These are phyloP conservation scores for Nilaparvata lugens DNA, from an alignment of 1,140 invertebrate genomes.

Conservation along the genomic window DNA sequence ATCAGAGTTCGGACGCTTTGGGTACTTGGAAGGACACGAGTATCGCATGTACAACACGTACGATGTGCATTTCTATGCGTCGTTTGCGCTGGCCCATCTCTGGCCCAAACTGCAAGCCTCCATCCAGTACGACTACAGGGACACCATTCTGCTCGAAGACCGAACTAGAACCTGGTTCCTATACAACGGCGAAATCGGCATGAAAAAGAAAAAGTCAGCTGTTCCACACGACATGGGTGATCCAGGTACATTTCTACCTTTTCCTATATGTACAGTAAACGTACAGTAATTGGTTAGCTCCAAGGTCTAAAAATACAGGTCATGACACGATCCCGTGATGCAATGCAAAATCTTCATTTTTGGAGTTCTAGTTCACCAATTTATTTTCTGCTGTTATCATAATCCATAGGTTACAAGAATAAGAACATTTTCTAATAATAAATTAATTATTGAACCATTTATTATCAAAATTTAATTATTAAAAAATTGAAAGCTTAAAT, in stretches of 20 bases:
- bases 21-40: constrained; percentile 81
- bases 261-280: too few relatives aligned
- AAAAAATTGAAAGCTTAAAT: too few relatives aligned
- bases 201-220: constrained; percentile 58
- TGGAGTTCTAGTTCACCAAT: too few relatives aligned
- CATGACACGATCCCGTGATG: too few relatives aligned
- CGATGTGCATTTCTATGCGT: constrained; percentile 94
- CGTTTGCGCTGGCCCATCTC: constrained; percentile 74
- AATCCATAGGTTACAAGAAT: too few relatives aligned
- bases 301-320: too few relatives aligned
- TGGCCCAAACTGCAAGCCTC: constrained; percentile 86
- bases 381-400: too few relatives aligned
- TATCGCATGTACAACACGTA: constrained; percentile 96
- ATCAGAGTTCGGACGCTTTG: constrained; percentile 65
- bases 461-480: too few relatives aligned
- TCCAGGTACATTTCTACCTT: constrained; percentile 70
- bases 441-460: too few relatives aligned
- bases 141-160: constrained; percentile 50
- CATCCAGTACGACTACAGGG: constrained; percentile 78
- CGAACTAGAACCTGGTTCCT: constrained; percentile 45
- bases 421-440: too few relatives aligned
- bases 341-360: too few relatives aligned
- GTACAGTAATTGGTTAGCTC: too few relatives aligned
- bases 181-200: constrained; percentile 50
- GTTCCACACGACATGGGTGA: constrained; percentile 90